A percentile compares a stretch with the other conserved stretches of the same genome.
Evolutionary conservation across 2,113 vertebrate genomes (phyloP).

Genomic region (Muscicapa adusta): DNA sequence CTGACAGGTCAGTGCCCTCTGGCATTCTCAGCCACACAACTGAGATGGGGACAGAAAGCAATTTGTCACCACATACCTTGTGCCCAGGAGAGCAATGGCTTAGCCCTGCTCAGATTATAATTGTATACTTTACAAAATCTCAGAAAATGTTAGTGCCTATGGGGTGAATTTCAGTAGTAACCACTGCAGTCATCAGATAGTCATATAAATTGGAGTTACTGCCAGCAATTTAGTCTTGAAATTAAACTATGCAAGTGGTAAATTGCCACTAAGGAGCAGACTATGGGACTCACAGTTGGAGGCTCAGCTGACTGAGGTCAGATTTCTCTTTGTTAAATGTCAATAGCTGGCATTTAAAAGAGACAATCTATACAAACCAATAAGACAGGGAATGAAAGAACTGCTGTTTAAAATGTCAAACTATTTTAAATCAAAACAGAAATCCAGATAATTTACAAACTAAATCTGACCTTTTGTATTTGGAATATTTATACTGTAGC

Average conservation of each 20-base stretch:
- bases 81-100: neutral
- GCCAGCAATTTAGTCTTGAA: conserved; percentile 48
- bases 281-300: conserved; percentile 62
- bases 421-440: conserved; percentile 77
- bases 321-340: conserved; percentile 76
- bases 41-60: neutral
- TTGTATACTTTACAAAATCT: conserved; percentile 7
- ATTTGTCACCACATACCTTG: neutral
- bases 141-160: neutral
- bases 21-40: neutral
- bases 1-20: neutral
- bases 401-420: conserved; percentile 76
- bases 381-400: conserved; percentile 70
- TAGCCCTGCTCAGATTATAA: neutral
- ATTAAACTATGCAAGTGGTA: conserved; percentile 61
- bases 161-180: conserved; percentile 3
- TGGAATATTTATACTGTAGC: conserved; percentile 69
- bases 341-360: conserved; percentile 77
- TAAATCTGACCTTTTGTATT: conserved; percentile 75
- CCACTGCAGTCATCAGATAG: neutral
- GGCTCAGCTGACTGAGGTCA: conserved; percentile 71
- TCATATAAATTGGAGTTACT: conserved; percentile 26
- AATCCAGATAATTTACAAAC: conserved; percentile 76
- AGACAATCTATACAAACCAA: conserved; percentile 74
- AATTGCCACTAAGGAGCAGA: conserved; percentile 64